A percentile compares a stretch with the other conserved stretches of the same genome.
phyloP scores from a whole-genome alignment of 1,140 invertebrate species.

The Globodera rostochiensis region DNA sequence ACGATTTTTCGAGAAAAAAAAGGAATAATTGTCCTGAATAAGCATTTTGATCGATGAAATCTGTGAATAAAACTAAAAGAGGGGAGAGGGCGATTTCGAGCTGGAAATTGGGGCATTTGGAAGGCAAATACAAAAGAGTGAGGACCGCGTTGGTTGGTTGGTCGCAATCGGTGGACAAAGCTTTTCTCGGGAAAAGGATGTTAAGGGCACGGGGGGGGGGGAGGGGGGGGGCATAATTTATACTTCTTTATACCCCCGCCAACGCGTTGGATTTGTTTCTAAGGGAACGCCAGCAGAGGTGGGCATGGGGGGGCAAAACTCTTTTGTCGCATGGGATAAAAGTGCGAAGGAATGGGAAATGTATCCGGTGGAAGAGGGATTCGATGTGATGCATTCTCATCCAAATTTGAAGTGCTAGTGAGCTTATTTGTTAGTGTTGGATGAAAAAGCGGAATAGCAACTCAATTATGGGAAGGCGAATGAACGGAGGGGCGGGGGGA shows the following conservation, averaged over 20 bases:
- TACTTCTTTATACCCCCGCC: constrained; percentile 22
- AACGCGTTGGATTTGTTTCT: constrained; percentile 1
- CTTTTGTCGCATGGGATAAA: background rate
- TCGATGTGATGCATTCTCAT: background rate
- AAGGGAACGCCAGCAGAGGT: background rate
- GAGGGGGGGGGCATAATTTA: background rate
- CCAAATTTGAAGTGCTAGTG: too few relatives aligned
- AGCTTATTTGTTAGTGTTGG: too few relatives aligned
- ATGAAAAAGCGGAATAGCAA: background rate
- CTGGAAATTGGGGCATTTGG: too few relatives aligned
- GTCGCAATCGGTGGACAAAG: background rate
- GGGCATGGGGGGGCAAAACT: background rate
- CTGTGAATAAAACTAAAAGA: background rate
- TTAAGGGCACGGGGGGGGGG: too few relatives aligned
- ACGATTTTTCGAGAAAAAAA: background rate
- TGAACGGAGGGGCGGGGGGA: background rate
- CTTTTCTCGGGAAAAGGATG: background rate
- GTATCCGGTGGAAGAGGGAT: background rate
- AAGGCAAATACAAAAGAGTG: background rate
- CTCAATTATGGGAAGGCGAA: background rate
- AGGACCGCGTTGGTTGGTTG: background rate
- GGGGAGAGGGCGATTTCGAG: background rate
- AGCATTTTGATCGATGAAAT: background rate
- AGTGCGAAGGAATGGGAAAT: background rate
- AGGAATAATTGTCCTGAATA: background rate